Base-by-base conservation (phyloP, 2,113 vertebrate genomes). In the Larimichthys polyactis region DNA sequence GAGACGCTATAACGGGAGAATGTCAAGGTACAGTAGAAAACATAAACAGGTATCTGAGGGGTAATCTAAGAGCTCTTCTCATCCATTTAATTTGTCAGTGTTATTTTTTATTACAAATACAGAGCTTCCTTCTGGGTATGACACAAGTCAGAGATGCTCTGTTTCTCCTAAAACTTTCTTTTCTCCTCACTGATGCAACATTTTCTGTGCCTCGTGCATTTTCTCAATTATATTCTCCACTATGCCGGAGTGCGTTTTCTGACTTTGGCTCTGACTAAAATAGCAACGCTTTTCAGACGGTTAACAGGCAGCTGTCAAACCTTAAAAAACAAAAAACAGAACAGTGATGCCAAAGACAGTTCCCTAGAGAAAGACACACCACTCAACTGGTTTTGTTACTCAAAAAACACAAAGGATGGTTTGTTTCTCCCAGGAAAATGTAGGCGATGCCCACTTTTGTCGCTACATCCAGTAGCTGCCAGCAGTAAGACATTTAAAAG, bases 1-100 rank as follows among this genome's bases (percentile, higher is more conserved):
- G 93, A 49, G 94, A 96, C 24, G 32, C 80, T 40, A 19, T n/a
- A 2, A 94, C 94, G 0, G 59, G 81, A 69, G 88, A 93, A 3
- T 99, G 98, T 89, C 87, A 94, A 96, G 96, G 98, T 98, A 85
- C 12, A 14, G 19, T 24, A 62, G 29, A 27, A 64, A 72, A 43
- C 19, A 63, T 0, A 11, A 36, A 36, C 6, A 4, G 22, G 1
- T 29, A 12, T 4, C 19, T 29, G 15, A 19, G 40, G n/a, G n/a
- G 1, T 71, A 12, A 67, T 44, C n/a, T 5, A 49, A 43, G 1
- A 40, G 36, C 36, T 40, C 36, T 36, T 1, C 1, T 44, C 52
- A 49, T 20, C 0, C 10, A 22, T 11, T 55, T 7, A 19, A 63
- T 60, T 64, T 62, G 19, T 48, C 6, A 16, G 44, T 48, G 7